Conservation (phyloP, 2,888 invertebrate genomes). For the Protonemura montana region DNA sequence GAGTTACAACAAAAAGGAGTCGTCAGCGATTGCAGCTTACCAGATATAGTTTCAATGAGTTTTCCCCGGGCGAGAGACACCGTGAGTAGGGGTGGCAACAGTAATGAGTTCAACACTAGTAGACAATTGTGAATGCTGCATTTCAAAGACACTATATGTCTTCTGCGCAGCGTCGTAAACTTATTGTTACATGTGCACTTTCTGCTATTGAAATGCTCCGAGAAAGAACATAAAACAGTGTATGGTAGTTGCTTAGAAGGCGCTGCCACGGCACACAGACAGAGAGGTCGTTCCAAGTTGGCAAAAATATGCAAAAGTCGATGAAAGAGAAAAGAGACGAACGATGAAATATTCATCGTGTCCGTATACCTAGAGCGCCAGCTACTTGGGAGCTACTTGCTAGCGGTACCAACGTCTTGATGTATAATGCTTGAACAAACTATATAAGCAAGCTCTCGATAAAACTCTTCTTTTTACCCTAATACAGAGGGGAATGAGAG, state of each 20-base stretch:
- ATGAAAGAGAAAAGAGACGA: conserved; percentile 8
- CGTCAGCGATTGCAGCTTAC: too few species aligned
- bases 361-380: not conserved
- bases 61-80: too few species aligned
- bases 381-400: not conserved
- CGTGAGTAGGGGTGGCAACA: not conserved
- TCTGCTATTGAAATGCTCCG: not conserved
- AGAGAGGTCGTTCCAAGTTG: not conserved
- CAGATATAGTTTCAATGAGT: too few species aligned
- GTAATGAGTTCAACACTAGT: not conserved
- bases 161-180: not conserved
- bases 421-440: conserved; percentile 24
- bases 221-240: not conserved
- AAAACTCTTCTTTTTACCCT: conserved; percentile 8
- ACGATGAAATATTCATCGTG: conserved; percentile 20
- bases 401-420: not conserved
- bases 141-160: not conserved
- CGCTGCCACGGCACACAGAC: not conserved
- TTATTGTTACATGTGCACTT: not conserved
- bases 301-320: not conserved
- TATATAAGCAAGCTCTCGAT: conserved; percentile 8
- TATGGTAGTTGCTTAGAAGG: not conserved
- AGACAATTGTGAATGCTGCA: not conserved
- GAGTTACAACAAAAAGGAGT: not conserved
- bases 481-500: not conserved